A percentile compares a stretch with the other conserved stretches of the same genome.
Conservation (phyloP, 2,113 vertebrate species). For the Arvicanthis niloticus region DNA sequence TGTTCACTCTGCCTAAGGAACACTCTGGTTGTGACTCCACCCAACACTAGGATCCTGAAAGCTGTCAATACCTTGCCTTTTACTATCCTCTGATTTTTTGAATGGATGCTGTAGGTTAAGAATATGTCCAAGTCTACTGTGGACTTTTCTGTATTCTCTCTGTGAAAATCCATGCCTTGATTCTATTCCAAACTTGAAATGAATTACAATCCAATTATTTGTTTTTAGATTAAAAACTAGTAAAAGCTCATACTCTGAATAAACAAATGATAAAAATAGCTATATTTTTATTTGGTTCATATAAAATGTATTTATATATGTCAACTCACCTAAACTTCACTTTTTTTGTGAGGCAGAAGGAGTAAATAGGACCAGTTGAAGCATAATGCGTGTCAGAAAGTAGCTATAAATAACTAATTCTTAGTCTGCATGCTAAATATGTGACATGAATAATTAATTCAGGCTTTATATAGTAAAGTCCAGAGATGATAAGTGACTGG, state of each 20-base stretch:
- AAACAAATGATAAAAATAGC: background rate
- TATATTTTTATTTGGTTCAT: background rate
- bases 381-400: background rate
- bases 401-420: background rate
- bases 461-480: background rate
- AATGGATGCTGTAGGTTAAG: background rate
- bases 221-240: background rate
- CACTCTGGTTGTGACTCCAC: background rate
- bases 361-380: background rate
- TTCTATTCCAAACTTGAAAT: background rate
- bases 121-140: background rate
- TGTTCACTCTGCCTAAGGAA: background rate
- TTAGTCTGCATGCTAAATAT: background rate
- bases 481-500: background rate
- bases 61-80: background rate
- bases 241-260: background rate
- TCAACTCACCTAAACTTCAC: background rate
- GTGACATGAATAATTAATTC: background rate
- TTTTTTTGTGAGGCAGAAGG: background rate
- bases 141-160: background rate
- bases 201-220: slow-evolving; percentile 1
- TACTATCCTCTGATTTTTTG: background rate
- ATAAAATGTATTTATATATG: background rate
- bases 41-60: background rate
- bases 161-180: background rate